These are phyloP conservation scores for Cebus imitator DNA, from an alignment of 2,113 vertebrate species.

Conservation along the genomic window DNA sequence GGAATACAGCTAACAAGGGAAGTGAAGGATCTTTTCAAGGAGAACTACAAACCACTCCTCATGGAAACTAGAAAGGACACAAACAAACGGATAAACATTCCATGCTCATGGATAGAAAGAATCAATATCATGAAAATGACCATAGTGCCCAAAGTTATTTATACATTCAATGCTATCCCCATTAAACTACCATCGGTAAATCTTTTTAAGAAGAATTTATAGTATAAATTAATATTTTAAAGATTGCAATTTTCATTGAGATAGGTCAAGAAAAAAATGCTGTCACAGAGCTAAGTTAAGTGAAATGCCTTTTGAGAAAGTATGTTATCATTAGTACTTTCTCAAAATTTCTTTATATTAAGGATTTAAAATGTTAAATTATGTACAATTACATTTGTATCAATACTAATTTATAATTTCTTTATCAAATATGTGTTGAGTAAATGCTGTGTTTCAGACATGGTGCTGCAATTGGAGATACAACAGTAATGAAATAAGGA, in stretches of 20 bases:
- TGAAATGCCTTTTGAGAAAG: slow-evolving; percentile 19
- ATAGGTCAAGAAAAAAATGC: slow-evolving; percentile 6
- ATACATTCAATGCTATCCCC: no score
- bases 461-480: background rate
- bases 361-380: background rate
- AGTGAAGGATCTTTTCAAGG: no score
- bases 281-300: slow-evolving; percentile 39
- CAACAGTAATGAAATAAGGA: background rate
- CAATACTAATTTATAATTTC: background rate
- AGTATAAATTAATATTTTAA: background rate
- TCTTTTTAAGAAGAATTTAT: slow-evolving; percentile 17
- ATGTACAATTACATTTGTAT: background rate
- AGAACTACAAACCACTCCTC: no score
- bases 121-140: no score
- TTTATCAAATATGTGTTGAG: background rate
- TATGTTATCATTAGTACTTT: slow-evolving; percentile 30
- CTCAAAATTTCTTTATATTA: slow-evolving; percentile 20
- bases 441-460: background rate
- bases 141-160: no score
- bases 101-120: no score
- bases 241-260: background rate
- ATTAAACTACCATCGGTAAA: background rate
- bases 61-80: no score
- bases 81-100: no score
- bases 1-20: no score